These are phyloP conservation scores for Corythucha ciliata DNA, from an alignment of 2,888 invertebrate genomes.

Conservation along the genomic window DNA sequence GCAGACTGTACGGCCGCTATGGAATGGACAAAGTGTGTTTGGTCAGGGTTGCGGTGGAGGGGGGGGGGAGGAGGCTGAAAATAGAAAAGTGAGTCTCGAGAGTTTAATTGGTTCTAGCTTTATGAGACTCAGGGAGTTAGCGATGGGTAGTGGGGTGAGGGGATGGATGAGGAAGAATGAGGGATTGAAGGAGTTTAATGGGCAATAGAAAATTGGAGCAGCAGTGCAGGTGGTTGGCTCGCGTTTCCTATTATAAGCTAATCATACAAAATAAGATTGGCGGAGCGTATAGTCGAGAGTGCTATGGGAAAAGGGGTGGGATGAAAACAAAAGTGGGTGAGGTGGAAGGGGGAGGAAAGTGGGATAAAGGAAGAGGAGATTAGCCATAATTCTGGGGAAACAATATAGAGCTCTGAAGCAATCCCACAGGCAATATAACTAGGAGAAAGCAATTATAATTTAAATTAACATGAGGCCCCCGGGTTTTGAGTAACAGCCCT, in stretches of 20 bases:
- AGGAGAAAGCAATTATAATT: conserved; percentile 30
- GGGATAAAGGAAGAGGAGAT: conserved; percentile 19
- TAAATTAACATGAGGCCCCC: conserved; percentile 29
- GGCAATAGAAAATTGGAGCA: conserved; percentile 24
- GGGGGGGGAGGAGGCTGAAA: neutral
- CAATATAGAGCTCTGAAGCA: conserved; percentile 26
- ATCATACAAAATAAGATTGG: conserved; percentile 27
- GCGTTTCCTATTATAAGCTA: conserved; percentile 26
- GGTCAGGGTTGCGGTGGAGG: too few relatives aligned
- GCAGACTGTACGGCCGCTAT: too few relatives aligned
- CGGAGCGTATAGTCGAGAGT: neutral
- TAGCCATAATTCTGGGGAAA: conserved; percentile 27
- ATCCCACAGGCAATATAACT: conserved; percentile 28
- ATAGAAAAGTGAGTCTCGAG: neutral
- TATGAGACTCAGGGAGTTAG: conserved; percentile 14
- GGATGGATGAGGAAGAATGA: conserved; percentile 20
- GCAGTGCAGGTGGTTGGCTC: conserved; percentile 15
- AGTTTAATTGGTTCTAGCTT: conserved; percentile 19
- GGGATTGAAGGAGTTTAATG: conserved; percentile 25
- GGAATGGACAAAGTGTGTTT: too few relatives aligned
- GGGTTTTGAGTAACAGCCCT: conserved; percentile 28
- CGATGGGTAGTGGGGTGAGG: conserved; percentile 15
- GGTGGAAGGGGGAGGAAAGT: neutral
- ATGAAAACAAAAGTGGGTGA: conserved; percentile 1
- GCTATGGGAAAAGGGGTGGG: neutral